Evolutionary conservation across 2,888 invertebrate species (phyloP).

Genomic region (Bellardia pandia): DNA sequence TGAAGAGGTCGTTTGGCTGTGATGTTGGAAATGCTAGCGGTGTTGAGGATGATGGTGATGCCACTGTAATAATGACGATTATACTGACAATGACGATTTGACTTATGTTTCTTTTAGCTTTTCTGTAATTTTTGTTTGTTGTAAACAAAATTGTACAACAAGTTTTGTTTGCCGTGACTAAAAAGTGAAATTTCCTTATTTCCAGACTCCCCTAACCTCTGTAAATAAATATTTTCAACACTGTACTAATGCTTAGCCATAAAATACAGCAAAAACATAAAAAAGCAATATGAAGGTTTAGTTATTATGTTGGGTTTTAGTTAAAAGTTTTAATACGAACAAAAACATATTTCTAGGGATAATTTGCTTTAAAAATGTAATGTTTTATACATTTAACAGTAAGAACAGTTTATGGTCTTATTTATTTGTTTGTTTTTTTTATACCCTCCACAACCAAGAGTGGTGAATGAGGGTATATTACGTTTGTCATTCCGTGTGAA

Average conservation of each 20-base stretch:
- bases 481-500: too few species aligned
- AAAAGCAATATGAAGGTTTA: not conserved
- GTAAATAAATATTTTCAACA: not conserved
- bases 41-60: slow-evolving; percentile 2
- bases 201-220: not conserved
- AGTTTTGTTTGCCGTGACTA: slow-evolving; percentile 12
- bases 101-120: slow-evolving; percentile 49
- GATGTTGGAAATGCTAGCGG: slow-evolving; percentile 41
- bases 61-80: slow-evolving; percentile 21
- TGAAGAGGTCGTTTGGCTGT: slow-evolving; percentile 46
- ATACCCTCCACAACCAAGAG: too few species aligned
- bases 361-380: slow-evolving; percentile 3
- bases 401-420: slow-evolving; percentile 16
- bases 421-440: slow-evolving; percentile 24
- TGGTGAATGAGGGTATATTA: too few species aligned
- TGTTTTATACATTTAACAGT: not conserved
- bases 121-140: not conserved
- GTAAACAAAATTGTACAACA: slow-evolving; percentile 31
- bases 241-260: slow-evolving; percentile 3
- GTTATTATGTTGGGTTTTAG: not conserved
- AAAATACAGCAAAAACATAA: not conserved
- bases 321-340: not conserved
- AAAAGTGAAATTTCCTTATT: slow-evolving; percentile 24
- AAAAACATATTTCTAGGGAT: not conserved
- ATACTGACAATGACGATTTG: slow-evolving; percentile 60